Conservation (phyloP, 2,888 invertebrate genomes). For the Malacosoma neustria region DNA sequence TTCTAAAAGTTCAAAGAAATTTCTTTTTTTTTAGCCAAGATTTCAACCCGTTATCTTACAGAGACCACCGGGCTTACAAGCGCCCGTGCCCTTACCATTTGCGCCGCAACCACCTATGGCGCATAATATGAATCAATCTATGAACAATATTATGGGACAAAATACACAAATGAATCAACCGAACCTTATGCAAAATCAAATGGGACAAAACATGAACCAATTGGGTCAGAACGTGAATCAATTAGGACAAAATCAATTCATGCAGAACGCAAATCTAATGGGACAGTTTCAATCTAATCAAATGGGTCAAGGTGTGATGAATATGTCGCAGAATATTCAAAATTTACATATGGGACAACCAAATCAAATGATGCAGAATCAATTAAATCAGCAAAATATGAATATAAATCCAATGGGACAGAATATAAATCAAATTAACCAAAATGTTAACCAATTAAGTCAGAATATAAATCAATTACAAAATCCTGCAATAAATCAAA, state of each 20-base stretch:
- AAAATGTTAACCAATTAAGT: conserved; percentile 4
- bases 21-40: conserved; percentile 41
- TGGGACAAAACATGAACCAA: conserved; percentile 26
- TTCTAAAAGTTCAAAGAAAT: no score
- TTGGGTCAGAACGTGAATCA: conserved; percentile 28
- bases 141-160: conserved; percentile 17
- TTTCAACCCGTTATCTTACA: conserved; percentile 63
- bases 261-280: conserved; percentile 21
- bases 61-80: conserved; percentile 57
- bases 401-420: conserved; percentile 10
- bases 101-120: conserved; percentile 47
- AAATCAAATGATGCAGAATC: conserved; percentile 23
- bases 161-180: conserved; percentile 17
- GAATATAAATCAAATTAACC: conserved; percentile 26
- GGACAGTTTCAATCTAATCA: conserved; percentile 31
- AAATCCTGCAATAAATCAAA: conserved; percentile 7
- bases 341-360: conserved; percentile 30
- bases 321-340: conserved; percentile 23
- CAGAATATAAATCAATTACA: conserved; percentile 1
- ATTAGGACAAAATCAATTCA: conserved; percentile 23
- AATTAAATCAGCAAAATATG: conserved; percentile 16
- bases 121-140: conserved; percentile 32
- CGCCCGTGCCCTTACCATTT: conserved; percentile 54
- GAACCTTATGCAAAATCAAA: conserved; percentile 18
- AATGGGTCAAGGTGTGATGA: conserved; percentile 21